Percentiles rank a stretch among this genome's conserved stretches.
Conservation (phyloP, 2,113 vertebrate species). For the Turnix velox region DNA sequence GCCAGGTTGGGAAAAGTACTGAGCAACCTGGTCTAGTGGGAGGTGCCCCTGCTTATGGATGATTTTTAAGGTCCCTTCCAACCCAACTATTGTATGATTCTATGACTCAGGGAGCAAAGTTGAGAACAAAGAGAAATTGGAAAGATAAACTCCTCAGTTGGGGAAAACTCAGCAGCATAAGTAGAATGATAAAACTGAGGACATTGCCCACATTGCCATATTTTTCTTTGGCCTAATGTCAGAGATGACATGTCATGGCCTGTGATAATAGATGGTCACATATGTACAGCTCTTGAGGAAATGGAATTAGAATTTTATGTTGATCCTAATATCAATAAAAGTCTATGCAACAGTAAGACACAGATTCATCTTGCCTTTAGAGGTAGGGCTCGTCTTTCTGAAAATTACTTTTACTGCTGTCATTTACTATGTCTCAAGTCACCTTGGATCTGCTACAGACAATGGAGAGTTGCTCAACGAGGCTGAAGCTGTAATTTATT, state of each 20-base stretch:
- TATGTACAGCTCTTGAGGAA: neutral
- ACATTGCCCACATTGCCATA: neutral
- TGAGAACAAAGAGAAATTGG: neutral
- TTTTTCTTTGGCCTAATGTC: neutral
- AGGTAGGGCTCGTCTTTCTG: neutral
- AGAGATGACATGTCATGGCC: neutral
- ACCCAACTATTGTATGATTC: too few species aligned
- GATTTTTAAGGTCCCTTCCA: too few species aligned
- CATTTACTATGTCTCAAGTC: neutral
- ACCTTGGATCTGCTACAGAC: neutral
- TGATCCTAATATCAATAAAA: neutral
- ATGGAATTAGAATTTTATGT: neutral
- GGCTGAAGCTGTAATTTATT: neutral
- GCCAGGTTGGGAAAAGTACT: too few species aligned
- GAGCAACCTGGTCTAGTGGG: too few species aligned
- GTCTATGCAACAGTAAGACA: neutral
- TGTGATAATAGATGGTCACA: neutral
- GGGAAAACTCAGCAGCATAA: neutral
- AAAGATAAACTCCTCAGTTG: neutral
- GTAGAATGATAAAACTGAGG: neutral
- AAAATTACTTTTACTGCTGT: neutral
- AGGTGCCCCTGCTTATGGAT: too few species aligned
- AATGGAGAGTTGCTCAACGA: neutral
- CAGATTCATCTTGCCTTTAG: neutral
- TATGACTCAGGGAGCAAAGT: neutral